Conservation (phyloP, 92 coral and sea anemone genomes). For the Porites cylindrica region DNA sequence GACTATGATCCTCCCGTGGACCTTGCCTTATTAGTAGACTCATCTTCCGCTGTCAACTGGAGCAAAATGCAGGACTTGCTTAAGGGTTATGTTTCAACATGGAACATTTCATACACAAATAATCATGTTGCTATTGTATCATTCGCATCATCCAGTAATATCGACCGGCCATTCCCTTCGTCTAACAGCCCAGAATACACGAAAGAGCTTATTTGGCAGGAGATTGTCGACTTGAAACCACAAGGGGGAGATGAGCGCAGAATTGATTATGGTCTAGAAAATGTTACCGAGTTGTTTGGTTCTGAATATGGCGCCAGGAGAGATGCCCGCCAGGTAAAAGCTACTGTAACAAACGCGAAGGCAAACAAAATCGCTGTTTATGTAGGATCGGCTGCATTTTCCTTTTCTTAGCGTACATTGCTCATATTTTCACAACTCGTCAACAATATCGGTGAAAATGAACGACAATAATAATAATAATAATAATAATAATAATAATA, state of each 20-base stretch:
- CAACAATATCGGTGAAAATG: too few species aligned
- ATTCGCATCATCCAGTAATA: conserved; percentile 47
- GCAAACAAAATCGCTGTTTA: background rate
- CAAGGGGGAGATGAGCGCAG: conserved; percentile 60
- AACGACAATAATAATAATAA: too few species aligned
- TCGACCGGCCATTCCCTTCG: conserved; percentile 53
- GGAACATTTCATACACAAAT: conserved; percentile 63
- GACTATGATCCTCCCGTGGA: conserved; percentile 65
- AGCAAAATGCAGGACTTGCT: conserved; percentile 62
- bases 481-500: too few species aligned
- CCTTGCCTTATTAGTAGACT: conserved; percentile 74
- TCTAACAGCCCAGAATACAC: conserved; percentile 60
- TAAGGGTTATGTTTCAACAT: conserved; percentile 67
- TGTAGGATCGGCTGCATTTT: background rate
- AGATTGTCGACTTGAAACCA: conserved; percentile 50
- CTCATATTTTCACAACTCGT: too few species aligned
- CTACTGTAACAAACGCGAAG: background rate
- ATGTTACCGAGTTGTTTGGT: conserved; percentile 60
- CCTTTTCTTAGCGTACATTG: background rate
- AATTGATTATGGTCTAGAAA: conserved; percentile 60
- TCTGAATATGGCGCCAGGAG: conserved; percentile 50
- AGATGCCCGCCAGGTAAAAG: conserved; percentile 49
- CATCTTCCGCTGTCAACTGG: conserved; percentile 76
- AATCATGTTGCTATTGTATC: conserved; percentile 77
- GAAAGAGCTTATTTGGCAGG: conserved; percentile 25